These are phyloP conservation scores for Galeopsomyia nigrocyanea DNA, from an alignment of 2,888 invertebrate species.

Conservation along the genomic window DNA sequence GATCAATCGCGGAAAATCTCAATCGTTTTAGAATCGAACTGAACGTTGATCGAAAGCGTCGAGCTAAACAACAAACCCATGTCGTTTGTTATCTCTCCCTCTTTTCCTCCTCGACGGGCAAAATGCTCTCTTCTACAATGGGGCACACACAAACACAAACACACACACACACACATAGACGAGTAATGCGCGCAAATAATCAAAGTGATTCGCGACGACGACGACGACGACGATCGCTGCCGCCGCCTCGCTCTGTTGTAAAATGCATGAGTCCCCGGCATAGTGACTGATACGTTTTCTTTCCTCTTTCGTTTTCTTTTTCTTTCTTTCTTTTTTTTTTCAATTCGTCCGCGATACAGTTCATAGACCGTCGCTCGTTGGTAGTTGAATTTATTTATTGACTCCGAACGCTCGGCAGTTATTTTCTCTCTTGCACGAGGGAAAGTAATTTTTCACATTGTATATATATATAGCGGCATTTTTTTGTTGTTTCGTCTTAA, in stretches of 20 bases:
- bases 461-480: no score
- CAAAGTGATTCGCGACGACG: slow-evolving; percentile 40
- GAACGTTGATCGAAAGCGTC: background rate
- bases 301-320: background rate
- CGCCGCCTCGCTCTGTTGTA: slow-evolving; percentile 31
- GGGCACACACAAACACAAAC: background rate
- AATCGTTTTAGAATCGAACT: no score
- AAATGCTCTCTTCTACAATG: slow-evolving; percentile 7
- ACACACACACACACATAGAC: slow-evolving; percentile 2
- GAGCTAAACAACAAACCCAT: slow-evolving; percentile 30
- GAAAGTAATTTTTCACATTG: no score
- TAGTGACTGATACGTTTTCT: slow-evolving; percentile 18
- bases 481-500: no score
- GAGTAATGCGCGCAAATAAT: slow-evolving; percentile 45
- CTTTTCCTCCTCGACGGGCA: background rate
- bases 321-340: background rate
- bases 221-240: no score
- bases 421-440: no score
- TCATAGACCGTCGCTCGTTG: no score
- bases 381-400: no score
- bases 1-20: no score
- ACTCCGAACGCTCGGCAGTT: no score
- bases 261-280: slow-evolving; percentile 44
- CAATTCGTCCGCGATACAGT: no score
- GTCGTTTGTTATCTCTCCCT: slow-evolving; percentile 30